Evolutionary conservation across 2,797 vertebrate genomes (phyloP).

Genomic region (Crocidura indochinensis): DNA sequence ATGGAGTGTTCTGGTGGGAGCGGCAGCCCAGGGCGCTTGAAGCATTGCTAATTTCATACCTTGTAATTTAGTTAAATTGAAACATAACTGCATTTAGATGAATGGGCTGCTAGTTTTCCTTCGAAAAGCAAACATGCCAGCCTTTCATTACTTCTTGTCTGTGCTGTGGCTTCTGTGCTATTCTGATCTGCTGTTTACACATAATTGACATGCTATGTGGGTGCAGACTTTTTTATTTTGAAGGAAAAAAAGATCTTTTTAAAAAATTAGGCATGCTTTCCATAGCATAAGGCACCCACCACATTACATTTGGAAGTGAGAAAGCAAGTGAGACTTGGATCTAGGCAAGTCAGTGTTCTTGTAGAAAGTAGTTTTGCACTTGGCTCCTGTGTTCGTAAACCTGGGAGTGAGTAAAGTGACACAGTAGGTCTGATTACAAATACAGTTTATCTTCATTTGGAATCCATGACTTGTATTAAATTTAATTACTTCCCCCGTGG

Average conservation of each 20-base stretch:
- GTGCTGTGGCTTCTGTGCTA: conserved; percentile 53
- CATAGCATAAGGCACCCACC: background rate
- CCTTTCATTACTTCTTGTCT: conserved; percentile 85
- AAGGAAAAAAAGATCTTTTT: conserved; percentile 25
- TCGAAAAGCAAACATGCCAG: conserved; percentile 81
- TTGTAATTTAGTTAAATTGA: conserved; percentile 87
- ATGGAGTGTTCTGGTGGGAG: conserved; percentile 82
- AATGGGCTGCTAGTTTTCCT: conserved; percentile 83
- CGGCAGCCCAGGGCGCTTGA: conserved; percentile 78
- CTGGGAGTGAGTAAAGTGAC: conserved; percentile 67
- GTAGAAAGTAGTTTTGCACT: conserved; percentile 24
- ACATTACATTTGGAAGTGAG: conserved; percentile 39
- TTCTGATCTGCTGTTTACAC: conserved; percentile 72
- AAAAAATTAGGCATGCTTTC: conserved; percentile 42
- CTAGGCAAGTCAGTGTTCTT: conserved; percentile 30
- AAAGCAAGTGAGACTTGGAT: background rate
- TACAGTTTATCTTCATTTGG: conserved; percentile 85
- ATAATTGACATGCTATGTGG: conserved; percentile 1
- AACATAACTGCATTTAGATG: conserved; percentile 86
- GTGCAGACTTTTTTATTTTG: conserved; percentile 41
- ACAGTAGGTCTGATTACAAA: conserved; percentile 84
- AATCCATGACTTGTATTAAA: conserved; percentile 82
- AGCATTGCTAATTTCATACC: conserved; percentile 86
- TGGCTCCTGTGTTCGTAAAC: conserved; percentile 62
- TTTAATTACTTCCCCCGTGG: conserved; percentile 82